Evolutionary conservation across 2,888 invertebrate species (phyloP), one percentile per base, ranked within the genome.

Genomic region (Brenthis ino): DNA sequence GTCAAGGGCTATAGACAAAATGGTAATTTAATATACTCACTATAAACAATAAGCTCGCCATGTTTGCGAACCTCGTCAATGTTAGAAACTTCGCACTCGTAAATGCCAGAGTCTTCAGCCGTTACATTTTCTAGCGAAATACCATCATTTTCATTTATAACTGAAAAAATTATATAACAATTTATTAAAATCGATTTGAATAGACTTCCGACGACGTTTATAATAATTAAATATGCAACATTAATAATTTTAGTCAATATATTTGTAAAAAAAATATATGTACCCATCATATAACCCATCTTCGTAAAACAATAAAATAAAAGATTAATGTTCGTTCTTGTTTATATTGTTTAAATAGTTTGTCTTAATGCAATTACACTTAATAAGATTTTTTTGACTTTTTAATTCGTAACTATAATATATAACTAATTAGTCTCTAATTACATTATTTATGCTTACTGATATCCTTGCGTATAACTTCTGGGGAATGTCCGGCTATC

Each of bases 21-120:
- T 20, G 37, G 11, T 24, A 24, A 53, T 16, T 11, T 48, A 2
- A 16, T 65, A 28, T 74, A 87, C 92, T 87, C 76, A 93, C 92
- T 82, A 73, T 78, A 91, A 2, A 91, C 89, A n/a, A 82, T 76
- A 51, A 92, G 74, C 14, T 79, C 74, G 14, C 82, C 78, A 48
- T 82, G 80, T 57, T 75, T 73, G 5, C 86, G 81, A 33, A 74
- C 77, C 77, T 89, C 89, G 0, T 78, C 77, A 51, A 77, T 73
- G 61, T 80, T 80, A 6, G 80, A 83, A 5, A 89, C 89, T 76
- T 89, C 88, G 72, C 92, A 93, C 76, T 86, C 85, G 75, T 87
- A 93, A 12, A 71, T 76, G 1, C 91, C 92, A 0, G 91, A 86
- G 74, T 88, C 80, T 16, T 70, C 69, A 0, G 89, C 82, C 37